Evolutionary conservation across 2,888 invertebrate species (phyloP).

Genomic region (Psylliodes chrysocephalus): DNA sequence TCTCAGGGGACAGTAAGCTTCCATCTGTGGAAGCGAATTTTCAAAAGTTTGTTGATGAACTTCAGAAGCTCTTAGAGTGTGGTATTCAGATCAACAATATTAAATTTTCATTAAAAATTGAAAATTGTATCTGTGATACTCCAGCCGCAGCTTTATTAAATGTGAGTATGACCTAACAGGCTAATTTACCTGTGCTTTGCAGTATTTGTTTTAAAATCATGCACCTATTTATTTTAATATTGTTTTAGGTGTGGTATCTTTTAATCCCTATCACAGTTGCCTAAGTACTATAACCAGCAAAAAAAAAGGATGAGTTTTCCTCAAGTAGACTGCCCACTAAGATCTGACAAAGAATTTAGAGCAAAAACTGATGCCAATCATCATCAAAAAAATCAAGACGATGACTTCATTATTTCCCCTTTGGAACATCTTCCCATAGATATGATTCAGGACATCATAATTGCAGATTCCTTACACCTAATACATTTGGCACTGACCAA

Average conservation of each 20-base stretch:
- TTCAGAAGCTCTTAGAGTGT: slow-evolving; percentile 17
- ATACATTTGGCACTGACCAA: slow-evolving; percentile 17
- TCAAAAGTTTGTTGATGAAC: slow-evolving; percentile 21
- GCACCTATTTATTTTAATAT: not conserved
- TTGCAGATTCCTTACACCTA: slow-evolving; percentile 17
- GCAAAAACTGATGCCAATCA: slow-evolving; percentile 20
- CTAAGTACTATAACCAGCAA: slow-evolving; percentile 18
- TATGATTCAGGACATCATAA: slow-evolving; percentile 19
- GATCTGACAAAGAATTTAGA: slow-evolving; percentile 15
- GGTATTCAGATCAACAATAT: slow-evolving; percentile 16
- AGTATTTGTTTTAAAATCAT: slow-evolving; percentile 1
- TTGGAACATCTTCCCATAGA: slow-evolving; percentile 22
- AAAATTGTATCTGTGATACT: slow-evolving; percentile 12
- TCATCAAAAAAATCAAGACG: slow-evolving; percentile 19
- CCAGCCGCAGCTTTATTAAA: slow-evolving; percentile 8
- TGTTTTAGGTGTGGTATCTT: slow-evolving; percentile 15
- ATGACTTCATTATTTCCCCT: slow-evolving; percentile 1
- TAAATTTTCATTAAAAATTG: slow-evolving; percentile 10
- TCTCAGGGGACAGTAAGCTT: slow-evolving; percentile 13
- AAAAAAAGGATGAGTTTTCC: slow-evolving; percentile 19
- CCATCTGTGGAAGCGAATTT: slow-evolving; percentile 17
- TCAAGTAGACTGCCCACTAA: slow-evolving; percentile 19
- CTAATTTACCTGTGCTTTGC: not conserved
- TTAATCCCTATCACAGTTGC: slow-evolving; percentile 19
- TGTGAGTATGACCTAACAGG: slow-evolving; percentile 1